These are phyloP conservation scores for Capreolus pygargus DNA, from an alignment of 2,113 vertebrate species.

Conservation along the genomic window DNA sequence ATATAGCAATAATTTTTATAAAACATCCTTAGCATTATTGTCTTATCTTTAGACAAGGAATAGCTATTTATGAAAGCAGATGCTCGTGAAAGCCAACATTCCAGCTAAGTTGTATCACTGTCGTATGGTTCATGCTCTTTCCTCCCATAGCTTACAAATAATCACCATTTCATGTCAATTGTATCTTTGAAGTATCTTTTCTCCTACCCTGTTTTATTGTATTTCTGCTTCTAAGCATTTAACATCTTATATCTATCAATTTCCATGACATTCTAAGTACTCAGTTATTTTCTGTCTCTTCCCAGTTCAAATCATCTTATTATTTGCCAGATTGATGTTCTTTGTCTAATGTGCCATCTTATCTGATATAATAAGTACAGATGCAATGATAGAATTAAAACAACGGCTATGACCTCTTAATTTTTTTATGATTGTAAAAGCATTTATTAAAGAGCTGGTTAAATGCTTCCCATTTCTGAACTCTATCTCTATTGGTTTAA, in stretches of 20 bases:
- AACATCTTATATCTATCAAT: background rate
- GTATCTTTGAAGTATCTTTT: background rate
- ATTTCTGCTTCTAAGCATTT: background rate
- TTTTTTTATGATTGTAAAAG: background rate
- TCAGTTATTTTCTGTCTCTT: background rate
- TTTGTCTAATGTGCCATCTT: background rate
- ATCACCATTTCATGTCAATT: background rate
- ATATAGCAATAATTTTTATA: background rate
- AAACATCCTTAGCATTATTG: background rate
- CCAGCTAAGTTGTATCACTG: background rate
- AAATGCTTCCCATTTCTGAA: background rate
- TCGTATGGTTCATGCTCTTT: background rate
- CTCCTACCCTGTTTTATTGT: background rate
- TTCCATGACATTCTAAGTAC: background rate
- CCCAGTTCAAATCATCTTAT: background rate
- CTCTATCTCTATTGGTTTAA: background rate
- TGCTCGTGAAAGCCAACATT: background rate
- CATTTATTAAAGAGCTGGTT: background rate
- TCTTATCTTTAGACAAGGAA: background rate
- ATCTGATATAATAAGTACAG: background rate
- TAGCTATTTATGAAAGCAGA: background rate
- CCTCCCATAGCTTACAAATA: background rate
- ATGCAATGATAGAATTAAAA: background rate
- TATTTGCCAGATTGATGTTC: background rate
- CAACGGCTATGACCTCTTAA: background rate